Evolutionary conservation across 2,113 vertebrate species (phyloP).

Genomic region (Camelus dromedarius): DNA sequence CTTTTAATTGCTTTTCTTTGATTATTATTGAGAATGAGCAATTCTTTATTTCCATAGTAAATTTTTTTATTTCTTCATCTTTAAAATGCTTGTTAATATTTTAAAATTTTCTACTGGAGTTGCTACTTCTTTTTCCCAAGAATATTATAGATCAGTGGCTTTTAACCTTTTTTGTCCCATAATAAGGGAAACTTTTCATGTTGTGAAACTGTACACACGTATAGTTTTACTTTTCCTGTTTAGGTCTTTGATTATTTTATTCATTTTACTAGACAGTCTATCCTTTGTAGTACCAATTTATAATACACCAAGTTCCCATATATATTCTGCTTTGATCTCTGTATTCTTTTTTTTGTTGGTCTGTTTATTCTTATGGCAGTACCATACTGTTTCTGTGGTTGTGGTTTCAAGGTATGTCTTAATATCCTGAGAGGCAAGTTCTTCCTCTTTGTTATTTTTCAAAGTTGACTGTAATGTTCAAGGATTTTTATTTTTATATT

Average conservation of each 20-base stretch:
- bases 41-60: not conserved
- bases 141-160: not conserved
- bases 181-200: not conserved
- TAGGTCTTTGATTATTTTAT: constrained; percentile 27
- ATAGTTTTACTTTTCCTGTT: not conserved
- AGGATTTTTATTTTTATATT: not conserved
- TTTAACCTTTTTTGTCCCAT: not conserved
- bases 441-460: not conserved
- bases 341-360: constrained; percentile 2
- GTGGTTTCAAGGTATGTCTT: not conserved
- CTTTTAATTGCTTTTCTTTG: constrained; percentile 11
- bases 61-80: not conserved
- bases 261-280: not conserved
- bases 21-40: not conserved
- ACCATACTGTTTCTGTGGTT: not conserved
- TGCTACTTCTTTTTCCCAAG: not conserved
- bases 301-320: not conserved
- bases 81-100: not conserved
- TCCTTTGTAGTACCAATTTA: not conserved
- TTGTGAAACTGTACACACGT: not conserved
- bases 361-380: not conserved
- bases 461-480: not conserved
- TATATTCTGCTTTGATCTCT: not conserved
- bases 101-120: not conserved
- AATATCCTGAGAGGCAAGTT: constrained; percentile 12